These are phyloP conservation scores for Sorex araneus DNA, from an alignment of 2,113 vertebrate species.

Conservation along the genomic window DNA sequence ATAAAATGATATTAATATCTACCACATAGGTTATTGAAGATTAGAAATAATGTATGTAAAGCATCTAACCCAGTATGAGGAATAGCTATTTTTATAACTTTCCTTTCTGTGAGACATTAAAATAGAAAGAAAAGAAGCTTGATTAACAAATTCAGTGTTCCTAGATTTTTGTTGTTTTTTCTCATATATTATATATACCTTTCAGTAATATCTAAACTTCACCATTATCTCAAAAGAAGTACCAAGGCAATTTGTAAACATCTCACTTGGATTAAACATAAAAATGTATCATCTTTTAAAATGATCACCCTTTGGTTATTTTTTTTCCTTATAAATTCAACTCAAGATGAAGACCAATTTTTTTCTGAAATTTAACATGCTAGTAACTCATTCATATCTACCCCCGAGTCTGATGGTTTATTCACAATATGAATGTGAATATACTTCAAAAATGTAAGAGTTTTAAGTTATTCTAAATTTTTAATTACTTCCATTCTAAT, in stretches of 20 bases:
- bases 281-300: conserved; percentile 51
- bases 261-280: conserved; percentile 57
- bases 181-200: not conserved
- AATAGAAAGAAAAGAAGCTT: conserved; percentile 42
- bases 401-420: not conserved
- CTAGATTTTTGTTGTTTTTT: conserved; percentile 40
- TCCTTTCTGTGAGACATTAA: conserved; percentile 17
- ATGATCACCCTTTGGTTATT: conserved; percentile 30
- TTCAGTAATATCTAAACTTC: not conserved
- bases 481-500: conserved; percentile 1
- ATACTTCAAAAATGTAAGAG: conserved; percentile 39
- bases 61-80: conserved; percentile 8
- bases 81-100: conserved; percentile 54
- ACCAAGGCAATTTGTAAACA: conserved; percentile 14
- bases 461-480: conserved; percentile 53
- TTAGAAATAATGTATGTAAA: conserved; percentile 67
- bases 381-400: conserved; percentile 30
- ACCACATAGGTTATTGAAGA: not conserved
- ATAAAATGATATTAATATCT: conserved; percentile 66
- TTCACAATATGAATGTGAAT: not conserved
- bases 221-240: conserved; percentile 39
- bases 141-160: conserved; percentile 50
- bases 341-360: conserved; percentile 39
- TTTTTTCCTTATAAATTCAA: conserved; percentile 56
- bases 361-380: conserved; percentile 44